A percentile compares a stretch with the other conserved stretches of the same genome.
Evolutionary conservation across 2,888 invertebrate genomes (phyloP).

Genomic region (Gibbula magus): DNA sequence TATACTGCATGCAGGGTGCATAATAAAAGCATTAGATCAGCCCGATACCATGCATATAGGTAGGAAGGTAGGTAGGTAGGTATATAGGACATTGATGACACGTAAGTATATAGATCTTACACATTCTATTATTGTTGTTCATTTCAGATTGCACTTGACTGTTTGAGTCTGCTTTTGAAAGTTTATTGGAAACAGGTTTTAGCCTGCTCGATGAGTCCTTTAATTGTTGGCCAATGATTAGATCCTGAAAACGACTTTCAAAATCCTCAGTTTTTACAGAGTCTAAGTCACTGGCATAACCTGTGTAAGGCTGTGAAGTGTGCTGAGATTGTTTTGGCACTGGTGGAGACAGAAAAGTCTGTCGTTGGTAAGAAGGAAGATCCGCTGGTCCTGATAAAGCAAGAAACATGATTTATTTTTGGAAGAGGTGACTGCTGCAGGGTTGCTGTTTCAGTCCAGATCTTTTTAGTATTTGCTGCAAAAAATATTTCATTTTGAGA

Average conservation of each 20-base stretch:
- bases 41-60: neutral
- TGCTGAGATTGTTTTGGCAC: neutral
- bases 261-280: constrained; percentile 64
- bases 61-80: neutral
- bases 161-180: neutral
- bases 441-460: too few relatives aligned
- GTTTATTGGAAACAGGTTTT: neutral
- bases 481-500: neutral
- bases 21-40: neutral
- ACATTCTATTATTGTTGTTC: neutral
- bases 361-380: neutral
- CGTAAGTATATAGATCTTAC: neutral
- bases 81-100: neutral
- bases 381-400: neutral
- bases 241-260: constrained; percentile 50
- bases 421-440: neutral
- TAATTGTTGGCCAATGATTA: constrained; percentile 39
- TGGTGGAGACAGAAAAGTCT: neutral
- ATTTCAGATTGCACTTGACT: neutral
- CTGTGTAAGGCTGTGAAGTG: neutral
- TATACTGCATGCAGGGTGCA: neutral
- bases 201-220: neutral
- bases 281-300: constrained; percentile 55
- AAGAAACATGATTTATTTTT: neutral
- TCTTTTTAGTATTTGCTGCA: neutral